Evolutionary conservation across 1,140 invertebrate genomes (phyloP).

Genomic region (Conus betulinus): DNA sequence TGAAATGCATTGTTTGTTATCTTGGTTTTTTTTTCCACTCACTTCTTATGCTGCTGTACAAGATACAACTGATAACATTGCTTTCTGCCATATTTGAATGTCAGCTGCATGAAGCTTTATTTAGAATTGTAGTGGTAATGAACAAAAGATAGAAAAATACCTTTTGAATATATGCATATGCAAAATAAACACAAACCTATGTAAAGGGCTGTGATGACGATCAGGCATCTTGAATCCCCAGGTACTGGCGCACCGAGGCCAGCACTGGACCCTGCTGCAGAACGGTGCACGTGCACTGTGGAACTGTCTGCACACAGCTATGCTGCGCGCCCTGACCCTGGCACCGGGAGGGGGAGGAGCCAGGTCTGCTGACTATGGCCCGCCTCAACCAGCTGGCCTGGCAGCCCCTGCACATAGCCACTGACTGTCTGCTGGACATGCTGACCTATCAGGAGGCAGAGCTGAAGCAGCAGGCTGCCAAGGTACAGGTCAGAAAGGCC

Average conservation of each 20-base stretch:
- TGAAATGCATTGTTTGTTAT: too few relatives aligned
- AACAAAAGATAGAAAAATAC: too few relatives aligned
- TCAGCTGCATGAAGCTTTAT: too few relatives aligned
- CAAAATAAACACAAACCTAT: too few relatives aligned
- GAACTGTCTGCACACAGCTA: slow-evolving; percentile 72
- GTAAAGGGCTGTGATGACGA: too few relatives aligned
- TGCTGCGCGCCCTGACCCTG: slow-evolving; percentile 61
- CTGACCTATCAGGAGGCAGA: slow-evolving; percentile 63
- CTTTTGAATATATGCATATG: too few relatives aligned
- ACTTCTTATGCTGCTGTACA: too few relatives aligned
- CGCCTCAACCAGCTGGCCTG: slow-evolving; percentile 61
- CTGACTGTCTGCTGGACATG: slow-evolving; percentile 74
- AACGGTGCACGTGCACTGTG: slow-evolving; percentile 70
- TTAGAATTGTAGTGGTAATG: too few relatives aligned
- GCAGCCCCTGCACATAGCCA: slow-evolving; percentile 67
- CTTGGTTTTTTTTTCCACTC: too few relatives aligned
- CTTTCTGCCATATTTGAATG: too few relatives aligned
- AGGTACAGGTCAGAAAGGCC: slow-evolving; percentile 46
- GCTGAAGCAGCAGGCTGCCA: slow-evolving; percentile 57
- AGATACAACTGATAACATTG: too few relatives aligned
- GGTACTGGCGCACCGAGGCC: slow-evolving; percentile 73
- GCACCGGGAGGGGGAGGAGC: slow-evolving; percentile 50
- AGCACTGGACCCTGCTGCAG: slow-evolving; percentile 75
- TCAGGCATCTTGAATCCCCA: slow-evolving; percentile 36
- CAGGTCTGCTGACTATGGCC: slow-evolving; percentile 61